phyloP scores from a whole-genome alignment of 2,797 vertebrate species.

The Neosilurus mollespiculum region DNA sequence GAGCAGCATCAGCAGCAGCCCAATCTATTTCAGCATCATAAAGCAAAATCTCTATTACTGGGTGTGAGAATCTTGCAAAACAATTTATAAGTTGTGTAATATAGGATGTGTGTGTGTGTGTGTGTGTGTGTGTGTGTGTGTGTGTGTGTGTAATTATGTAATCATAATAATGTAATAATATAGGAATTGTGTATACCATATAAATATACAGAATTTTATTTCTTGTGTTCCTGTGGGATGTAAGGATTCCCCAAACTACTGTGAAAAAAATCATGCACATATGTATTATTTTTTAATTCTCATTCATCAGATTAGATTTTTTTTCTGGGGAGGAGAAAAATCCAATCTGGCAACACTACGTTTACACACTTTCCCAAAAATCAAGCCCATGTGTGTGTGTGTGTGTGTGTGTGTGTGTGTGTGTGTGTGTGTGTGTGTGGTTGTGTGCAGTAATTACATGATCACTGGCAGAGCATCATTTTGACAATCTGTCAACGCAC shows the following conservation, averaged over 20 bases:
- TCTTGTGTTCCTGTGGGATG: not conserved
- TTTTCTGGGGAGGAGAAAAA: no score
- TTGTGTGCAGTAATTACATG: constrained; percentile 12
- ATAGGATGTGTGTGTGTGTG: no score
- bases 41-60: constrained; percentile 2
- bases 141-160: no score
- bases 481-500: constrained; percentile 9
- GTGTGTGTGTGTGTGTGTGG: no score
- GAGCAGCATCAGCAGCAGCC: no score
- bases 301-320: not conserved
- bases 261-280: not conserved
- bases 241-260: not conserved
- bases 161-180: no score
- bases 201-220: not conserved
- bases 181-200: no score
- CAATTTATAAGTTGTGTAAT: no score
- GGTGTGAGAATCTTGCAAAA: not conserved
- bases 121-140: no score
- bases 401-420: no score
- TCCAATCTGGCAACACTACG: not conserved
- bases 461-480: constrained; percentile 3
- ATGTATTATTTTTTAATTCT: not conserved
- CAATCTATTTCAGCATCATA: constrained; percentile 28
- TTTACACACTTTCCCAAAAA: not conserved
- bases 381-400: no score